These are phyloP conservation scores for Olivierus martensii DNA, from an alignment of 1,140 invertebrate species.

Conservation along the genomic window DNA sequence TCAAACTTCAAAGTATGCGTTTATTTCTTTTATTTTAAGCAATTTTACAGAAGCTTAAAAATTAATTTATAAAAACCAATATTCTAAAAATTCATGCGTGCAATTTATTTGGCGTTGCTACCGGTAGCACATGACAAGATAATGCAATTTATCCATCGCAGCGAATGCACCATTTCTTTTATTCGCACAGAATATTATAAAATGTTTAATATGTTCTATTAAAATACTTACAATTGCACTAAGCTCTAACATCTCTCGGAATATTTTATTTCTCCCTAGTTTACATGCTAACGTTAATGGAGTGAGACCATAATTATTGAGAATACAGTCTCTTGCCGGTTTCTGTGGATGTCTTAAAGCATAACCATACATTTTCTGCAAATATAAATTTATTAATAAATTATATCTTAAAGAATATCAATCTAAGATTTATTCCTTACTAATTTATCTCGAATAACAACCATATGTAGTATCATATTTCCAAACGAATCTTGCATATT, in stretches of 20 bases:
- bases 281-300: constrained; percentile 92
- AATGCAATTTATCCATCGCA: too few relatives aligned
- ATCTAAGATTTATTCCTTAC: constrained; percentile 35
- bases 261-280: constrained; percentile 85
- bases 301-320: constrained; percentile 75
- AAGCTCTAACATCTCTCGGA: constrained; percentile 94
- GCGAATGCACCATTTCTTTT: neutral
- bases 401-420: neutral
- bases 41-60: too few relatives aligned
- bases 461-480: constrained; percentile 97
- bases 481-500: constrained; percentile 81
- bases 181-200: neutral
- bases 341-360: constrained; percentile 84
- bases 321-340: constrained; percentile 77
- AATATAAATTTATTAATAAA: constrained; percentile 3
- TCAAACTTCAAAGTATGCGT: too few relatives aligned
- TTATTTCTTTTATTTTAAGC: too few relatives aligned
- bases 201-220: neutral
- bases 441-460: constrained; percentile 90
- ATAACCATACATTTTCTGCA: constrained; percentile 95
- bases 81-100: too few relatives aligned
- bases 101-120: too few relatives aligned
- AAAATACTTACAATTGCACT: constrained; percentile 48
- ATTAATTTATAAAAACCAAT: too few relatives aligned
- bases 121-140: too few relatives aligned